Evolutionary conservation across 1,140 invertebrate genomes (phyloP).

Genomic region (Drosophila rhopaloa): DNA sequence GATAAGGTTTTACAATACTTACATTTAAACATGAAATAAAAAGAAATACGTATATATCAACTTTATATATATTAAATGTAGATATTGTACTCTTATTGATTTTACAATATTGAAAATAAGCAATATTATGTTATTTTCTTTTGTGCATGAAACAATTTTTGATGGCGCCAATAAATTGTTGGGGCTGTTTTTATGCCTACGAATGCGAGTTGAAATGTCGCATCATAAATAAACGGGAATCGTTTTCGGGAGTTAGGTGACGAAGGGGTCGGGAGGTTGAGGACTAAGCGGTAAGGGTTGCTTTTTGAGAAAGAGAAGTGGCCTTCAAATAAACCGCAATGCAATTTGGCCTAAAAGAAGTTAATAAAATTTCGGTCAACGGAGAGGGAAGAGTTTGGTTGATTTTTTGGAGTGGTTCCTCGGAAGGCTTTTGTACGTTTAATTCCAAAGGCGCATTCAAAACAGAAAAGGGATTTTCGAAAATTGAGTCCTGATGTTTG

Average conservation of each 20-base stretch:
- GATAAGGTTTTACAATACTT: too few species aligned
- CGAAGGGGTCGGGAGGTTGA: not conserved
- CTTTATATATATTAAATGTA: too few species aligned
- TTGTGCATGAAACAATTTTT: constrained; percentile 45
- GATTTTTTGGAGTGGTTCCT: constrained; percentile 9
- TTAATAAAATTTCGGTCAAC: constrained; percentile 71
- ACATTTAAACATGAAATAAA: too few species aligned
- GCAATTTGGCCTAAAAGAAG: constrained; percentile 79
- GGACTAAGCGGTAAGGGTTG: not conserved
- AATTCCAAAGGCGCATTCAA: not conserved
- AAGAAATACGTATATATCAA: too few species aligned
- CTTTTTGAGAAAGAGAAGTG: not conserved
- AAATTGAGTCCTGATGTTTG: not conserved
- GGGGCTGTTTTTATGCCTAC: constrained; percentile 48
- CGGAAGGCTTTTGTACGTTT: not conserved
- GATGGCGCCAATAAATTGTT: constrained; percentile 68
- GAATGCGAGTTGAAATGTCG: constrained; percentile 70
- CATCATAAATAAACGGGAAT: constrained; percentile 68
- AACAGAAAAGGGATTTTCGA: not conserved
- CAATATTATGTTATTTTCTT: constrained; percentile 1
- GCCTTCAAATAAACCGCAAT: constrained; percentile 78
- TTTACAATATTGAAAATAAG: too few species aligned
- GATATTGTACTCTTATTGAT: too few species aligned
- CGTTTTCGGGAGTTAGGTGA: constrained; percentile 21
- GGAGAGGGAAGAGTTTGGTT: constrained; percentile 11